Conservation (phyloP, 92 coral and sea anemone genomes). For the Epizoanthus fatuus region DNA sequence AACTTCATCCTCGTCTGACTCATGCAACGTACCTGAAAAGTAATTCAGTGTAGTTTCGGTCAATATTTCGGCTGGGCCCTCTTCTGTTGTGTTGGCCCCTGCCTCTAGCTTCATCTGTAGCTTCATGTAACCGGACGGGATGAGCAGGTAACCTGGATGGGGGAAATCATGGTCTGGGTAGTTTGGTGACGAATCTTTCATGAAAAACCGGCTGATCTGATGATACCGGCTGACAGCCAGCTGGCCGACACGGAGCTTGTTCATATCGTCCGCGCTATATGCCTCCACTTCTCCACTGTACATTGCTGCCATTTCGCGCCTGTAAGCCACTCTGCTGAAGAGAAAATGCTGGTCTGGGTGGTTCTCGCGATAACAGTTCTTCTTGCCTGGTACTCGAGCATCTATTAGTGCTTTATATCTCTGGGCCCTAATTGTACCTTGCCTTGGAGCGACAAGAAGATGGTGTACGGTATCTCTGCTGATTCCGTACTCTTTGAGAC, state of each 20-base stretch:
- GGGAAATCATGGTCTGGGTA: constrained; percentile 48
- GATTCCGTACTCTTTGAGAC: constrained; percentile 35
- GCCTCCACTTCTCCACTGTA: background rate
- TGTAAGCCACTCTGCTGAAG: constrained; percentile 13
- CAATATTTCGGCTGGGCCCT: too few species aligned
- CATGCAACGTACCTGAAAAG: too few species aligned
- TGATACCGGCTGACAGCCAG: constrained; percentile 12
- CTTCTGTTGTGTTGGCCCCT: too few species aligned
- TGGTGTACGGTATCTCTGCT: constrained; percentile 45
- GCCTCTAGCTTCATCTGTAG: background rate
- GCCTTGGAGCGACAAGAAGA: constrained; percentile 36
- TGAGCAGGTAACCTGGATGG: constrained; percentile 57
- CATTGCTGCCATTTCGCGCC: constrained; percentile 2
- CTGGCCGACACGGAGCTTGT: constrained; percentile 25
- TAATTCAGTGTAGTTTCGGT: too few species aligned
- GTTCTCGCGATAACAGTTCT: constrained; percentile 22
- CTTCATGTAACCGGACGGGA: constrained; percentile 48
- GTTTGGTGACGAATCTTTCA: constrained; percentile 48
- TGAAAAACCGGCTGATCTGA: constrained; percentile 31
- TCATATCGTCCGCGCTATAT: constrained; percentile 7
- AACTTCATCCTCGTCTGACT: too few species aligned
- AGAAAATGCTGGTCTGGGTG: constrained; percentile 20
- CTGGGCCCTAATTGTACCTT: constrained; percentile 15
- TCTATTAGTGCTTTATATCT: constrained; percentile 56
- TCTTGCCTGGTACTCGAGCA: constrained; percentile 37